phyloP scores from a whole-genome alignment of 2,797 vertebrate genomes.

The Ctenopoma multispine region DNA sequence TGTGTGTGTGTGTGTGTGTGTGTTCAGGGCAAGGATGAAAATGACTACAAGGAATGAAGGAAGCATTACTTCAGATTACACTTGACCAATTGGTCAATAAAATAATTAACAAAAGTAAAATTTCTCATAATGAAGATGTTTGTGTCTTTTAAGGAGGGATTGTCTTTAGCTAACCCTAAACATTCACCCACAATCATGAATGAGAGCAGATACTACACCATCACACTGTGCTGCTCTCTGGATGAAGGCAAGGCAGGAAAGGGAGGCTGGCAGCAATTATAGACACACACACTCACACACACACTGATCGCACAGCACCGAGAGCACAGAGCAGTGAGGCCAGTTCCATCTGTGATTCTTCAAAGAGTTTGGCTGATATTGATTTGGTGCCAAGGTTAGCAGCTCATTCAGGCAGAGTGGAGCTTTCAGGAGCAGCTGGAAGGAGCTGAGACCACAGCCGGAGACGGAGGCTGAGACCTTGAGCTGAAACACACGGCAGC shows the following conservation, averaged over 20 bases:
- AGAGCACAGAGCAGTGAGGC: conserved; percentile 77
- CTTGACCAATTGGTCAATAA: background rate
- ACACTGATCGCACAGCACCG: conserved; percentile 67
- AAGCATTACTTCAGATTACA: conserved; percentile 32
- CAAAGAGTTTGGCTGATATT: conserved; percentile 90
- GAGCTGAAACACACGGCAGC: conserved; percentile 82
- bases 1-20: conserved; percentile 20
- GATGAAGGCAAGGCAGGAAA: conserved; percentile 73
- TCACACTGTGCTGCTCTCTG: conserved; percentile 71
- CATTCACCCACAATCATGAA: conserved; percentile 66
- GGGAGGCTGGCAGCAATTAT: conserved; percentile 78
- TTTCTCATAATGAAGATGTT: conserved; percentile 22
- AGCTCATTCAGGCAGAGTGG: conserved; percentile 87
- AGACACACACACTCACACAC: conserved; percentile 49
- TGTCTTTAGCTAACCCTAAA: conserved; percentile 48
- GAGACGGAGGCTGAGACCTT: conserved; percentile 86
- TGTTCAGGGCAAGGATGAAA: conserved; percentile 63
- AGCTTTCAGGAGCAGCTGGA: conserved; percentile 88
- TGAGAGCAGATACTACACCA: conserved; percentile 71
- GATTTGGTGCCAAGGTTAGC: conserved; percentile 90
- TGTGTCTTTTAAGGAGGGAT: conserved; percentile 14
- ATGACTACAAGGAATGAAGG: conserved; percentile 34
- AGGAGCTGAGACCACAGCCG: conserved; percentile 85
- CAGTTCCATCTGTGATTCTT: conserved; percentile 90
- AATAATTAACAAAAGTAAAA: background rate